These are phyloP conservation scores for Rhabdornis inornatus DNA, from an alignment of 2,113 vertebrate species.

Conservation along the genomic window DNA sequence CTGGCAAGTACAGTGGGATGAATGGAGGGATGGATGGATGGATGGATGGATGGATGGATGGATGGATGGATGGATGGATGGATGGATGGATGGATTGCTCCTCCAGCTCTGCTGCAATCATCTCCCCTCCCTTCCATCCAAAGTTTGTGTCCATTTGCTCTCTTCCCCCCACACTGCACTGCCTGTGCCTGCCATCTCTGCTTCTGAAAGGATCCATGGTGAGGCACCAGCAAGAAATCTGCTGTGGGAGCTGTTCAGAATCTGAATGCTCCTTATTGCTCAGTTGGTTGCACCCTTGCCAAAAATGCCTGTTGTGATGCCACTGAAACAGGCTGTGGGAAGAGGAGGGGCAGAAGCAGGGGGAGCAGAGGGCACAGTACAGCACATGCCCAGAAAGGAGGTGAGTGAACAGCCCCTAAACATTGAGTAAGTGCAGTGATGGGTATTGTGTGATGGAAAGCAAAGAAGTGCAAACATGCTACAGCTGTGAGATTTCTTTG, in stretches of 20 bases:
- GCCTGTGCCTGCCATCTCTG: background rate
- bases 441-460: background rate
- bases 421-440: background rate
- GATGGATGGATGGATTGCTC: rapidly evolving
- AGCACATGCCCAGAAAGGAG: rapidly evolving
- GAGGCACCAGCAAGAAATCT: background rate
- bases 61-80: background rate
- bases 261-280: rapidly evolving
- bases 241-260: background rate
- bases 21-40: background rate
- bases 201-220: background rate
- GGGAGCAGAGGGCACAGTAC: background rate
- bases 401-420: background rate
- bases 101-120: background rate
- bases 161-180: rapidly evolving
- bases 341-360: background rate
- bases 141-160: rapidly evolving
- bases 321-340: background rate
- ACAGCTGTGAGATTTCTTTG: background rate
- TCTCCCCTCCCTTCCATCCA: rapidly evolving
- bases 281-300: background rate
- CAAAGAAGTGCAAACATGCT: background rate
- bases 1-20: rapidly evolving
- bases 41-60: background rate
- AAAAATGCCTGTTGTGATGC: background rate